Base-by-base conservation (phyloP, 2,797 vertebrate species). In the Pteropus rufus region DNA sequence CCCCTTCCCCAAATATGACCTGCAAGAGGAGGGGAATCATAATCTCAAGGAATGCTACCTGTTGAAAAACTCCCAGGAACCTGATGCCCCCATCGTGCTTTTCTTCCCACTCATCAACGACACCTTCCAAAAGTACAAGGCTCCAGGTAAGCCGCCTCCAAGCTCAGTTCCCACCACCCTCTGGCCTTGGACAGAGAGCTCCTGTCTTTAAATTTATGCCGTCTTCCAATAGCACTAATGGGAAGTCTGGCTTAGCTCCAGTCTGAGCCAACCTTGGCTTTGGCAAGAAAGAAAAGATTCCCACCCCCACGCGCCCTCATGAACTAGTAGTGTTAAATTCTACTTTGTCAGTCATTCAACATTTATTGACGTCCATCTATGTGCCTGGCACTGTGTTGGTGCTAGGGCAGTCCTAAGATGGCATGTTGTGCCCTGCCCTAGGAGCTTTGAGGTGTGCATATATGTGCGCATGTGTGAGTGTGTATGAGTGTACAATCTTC, bases 61-160 rank as follows among this genome's bases (percentile, higher is more conserved):
- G 96, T 98, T 99, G 92, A 98, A 98, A 23, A 88, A 83, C 36
- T 97, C 99, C 69, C 92, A 98, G 65, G 98, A 99, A 2, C 97
- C 98, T 1, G 95, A 97, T 9, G 98, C 98, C 24, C 99, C 99
- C 70, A 96, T 99, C 1, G 98, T 99, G 85, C 54, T 99, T 29
- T 99, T 99, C 97, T 99, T 99, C 88, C 99, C 99, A 0, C 98
- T 99, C 73, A 98, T 99, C 97, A 99, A 98, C 23, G 95, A 98
- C 93, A 98, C 99, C 31, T 99, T 99, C 98, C 98, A 98, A 90
- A 95, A 98, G 44, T 99, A 98, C 97, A 99, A 99, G 98, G 98
- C 98, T 34, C 99, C 99, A 89, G 99, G 99, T 99, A 98, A 98
- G 97, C 95, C 16, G 1, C 76, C 34, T 92, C 54, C 3, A 5